These are phyloP conservation scores for Euproctis similis DNA, from an alignment of 2,888 invertebrate species.

Conservation along the genomic window DNA sequence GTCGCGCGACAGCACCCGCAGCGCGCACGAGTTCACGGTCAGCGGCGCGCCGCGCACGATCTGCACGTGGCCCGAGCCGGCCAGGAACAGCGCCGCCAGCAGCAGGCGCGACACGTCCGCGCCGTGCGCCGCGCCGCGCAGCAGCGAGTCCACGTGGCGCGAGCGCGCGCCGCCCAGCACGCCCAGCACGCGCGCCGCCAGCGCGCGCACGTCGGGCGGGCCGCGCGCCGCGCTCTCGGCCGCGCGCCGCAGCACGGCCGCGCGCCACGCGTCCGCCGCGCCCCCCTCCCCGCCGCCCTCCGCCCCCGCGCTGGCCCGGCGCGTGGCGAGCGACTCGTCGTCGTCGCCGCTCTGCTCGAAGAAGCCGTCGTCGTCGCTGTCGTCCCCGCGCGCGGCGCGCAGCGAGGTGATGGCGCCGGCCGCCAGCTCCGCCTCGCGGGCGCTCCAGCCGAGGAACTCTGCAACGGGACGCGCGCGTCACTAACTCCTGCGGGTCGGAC, in stretches of 20 bases:
- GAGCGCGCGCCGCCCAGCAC: slow-evolving; percentile 11
- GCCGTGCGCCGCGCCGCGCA: slow-evolving; percentile 6
- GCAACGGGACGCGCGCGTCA: no score
- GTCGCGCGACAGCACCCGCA: slow-evolving; percentile 37
- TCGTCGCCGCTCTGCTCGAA: slow-evolving; percentile 54
- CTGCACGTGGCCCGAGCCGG: slow-evolving; percentile 50
- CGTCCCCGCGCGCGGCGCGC: slow-evolving; percentile 8
- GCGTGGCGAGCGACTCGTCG: slow-evolving; percentile 1
- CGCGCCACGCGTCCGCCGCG: slow-evolving; percentile 10
- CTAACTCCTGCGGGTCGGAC: no score
- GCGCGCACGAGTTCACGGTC: slow-evolving; percentile 35
- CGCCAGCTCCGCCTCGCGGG: slow-evolving; percentile 17
- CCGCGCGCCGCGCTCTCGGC: slow-evolving; percentile 18
- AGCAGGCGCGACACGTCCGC: slow-evolving; percentile 18
- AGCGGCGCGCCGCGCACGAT: slow-evolving; percentile 36
- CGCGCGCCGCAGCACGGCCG: slow-evolving; percentile 23
- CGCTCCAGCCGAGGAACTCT: slow-evolving; percentile 37
- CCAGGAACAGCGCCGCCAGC: slow-evolving; percentile 24
- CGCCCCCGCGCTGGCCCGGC: neutral
- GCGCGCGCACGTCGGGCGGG: slow-evolving; percentile 28
- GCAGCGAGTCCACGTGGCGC: slow-evolving; percentile 7
- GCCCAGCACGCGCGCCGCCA: slow-evolving; percentile 22
- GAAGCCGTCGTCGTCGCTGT: slow-evolving; percentile 63
- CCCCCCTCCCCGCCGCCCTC: slow-evolving; percentile 11
- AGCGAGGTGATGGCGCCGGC: slow-evolving; percentile 9